Percentiles rank a stretch among this genome's conserved stretches.
Evolutionary conservation across 2,113 vertebrate species (phyloP).

Genomic region (Pleuronectes platessa): DNA sequence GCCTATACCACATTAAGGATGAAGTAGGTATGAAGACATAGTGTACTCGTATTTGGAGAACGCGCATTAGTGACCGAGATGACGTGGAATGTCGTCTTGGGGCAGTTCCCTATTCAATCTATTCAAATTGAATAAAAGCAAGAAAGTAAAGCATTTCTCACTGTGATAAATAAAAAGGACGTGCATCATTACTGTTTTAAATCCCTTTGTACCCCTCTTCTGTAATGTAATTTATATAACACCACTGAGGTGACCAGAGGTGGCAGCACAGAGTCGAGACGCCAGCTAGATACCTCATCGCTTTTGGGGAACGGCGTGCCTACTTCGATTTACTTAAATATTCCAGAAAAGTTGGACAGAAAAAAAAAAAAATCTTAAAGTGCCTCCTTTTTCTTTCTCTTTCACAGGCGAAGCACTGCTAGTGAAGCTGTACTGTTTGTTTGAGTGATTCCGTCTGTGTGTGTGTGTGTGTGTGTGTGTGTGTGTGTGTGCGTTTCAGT

Average conservation of each 20-base stretch:
- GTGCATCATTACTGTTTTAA: not conserved
- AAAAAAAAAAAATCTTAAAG: conserved; percentile 50
- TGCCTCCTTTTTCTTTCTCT: conserved; percentile 49
- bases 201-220: not conserved
- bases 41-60: conserved; percentile 13
- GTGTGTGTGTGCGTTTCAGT: conserved; percentile 5
- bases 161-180: conserved; percentile 7
- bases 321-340: conserved; percentile 28
- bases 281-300: conserved; percentile 8
- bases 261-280: conserved; percentile 4
- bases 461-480: conserved; percentile 13
- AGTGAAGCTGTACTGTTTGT: conserved; percentile 39
- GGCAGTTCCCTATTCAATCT: not conserved
- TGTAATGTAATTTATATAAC: conserved; percentile 8
- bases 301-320: conserved; percentile 11
- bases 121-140: conserved; percentile 17
- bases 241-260: conserved; percentile 16
- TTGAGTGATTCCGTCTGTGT: conserved; percentile 8
- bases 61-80: not conserved
- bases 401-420: conserved; percentile 43
- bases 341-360: conserved; percentile 38
- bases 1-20: not conserved
- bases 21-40: conserved; percentile 20
- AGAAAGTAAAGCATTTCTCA: not conserved
- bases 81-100: conserved; percentile 11